A percentile compares a stretch with the other conserved stretches of the same genome.
phyloP scores from a whole-genome alignment of 2,888 invertebrate genomes.

The Caradrina clavipalpis region DNA sequence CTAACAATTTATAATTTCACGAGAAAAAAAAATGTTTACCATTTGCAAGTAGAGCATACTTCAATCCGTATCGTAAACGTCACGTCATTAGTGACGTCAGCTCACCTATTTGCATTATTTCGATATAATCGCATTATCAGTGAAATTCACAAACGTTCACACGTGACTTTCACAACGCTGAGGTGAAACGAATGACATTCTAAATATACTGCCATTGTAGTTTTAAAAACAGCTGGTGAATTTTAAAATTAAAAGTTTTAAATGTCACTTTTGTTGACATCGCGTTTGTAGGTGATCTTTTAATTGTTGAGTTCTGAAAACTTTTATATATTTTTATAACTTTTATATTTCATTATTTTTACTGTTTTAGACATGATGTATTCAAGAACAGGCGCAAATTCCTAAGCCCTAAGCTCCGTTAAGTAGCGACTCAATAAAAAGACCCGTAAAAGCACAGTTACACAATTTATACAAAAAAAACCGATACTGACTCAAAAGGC shows the following conservation, averaged over 20 bases:
- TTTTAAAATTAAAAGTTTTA: constrained; percentile 10
- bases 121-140: constrained; percentile 48
- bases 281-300: constrained; percentile 1
- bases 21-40: too few species aligned
- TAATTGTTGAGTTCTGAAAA: neutral
- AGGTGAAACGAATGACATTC: constrained; percentile 75
- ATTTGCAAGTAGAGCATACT: constrained; percentile 10
- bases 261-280: constrained; percentile 4
- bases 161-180: constrained; percentile 68
- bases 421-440: neutral
- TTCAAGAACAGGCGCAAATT: constrained; percentile 20
- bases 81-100: constrained; percentile 48
- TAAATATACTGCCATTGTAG: constrained; percentile 61
- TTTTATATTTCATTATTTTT: neutral
- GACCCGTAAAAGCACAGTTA: neutral
- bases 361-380: neutral
- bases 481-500: constrained; percentile 6
- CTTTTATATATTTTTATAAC: neutral
- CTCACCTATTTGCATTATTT: constrained; percentile 39
- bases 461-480: neutral
- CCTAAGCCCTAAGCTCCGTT: neutral
- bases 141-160: constrained; percentile 32
- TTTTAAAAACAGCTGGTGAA: constrained; percentile 22
- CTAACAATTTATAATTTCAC: too few species aligned
- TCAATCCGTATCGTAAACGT: constrained; percentile 4